phyloP scores from a whole-genome alignment of 1,140 invertebrate species.

The Atta cephalotes region DNA sequence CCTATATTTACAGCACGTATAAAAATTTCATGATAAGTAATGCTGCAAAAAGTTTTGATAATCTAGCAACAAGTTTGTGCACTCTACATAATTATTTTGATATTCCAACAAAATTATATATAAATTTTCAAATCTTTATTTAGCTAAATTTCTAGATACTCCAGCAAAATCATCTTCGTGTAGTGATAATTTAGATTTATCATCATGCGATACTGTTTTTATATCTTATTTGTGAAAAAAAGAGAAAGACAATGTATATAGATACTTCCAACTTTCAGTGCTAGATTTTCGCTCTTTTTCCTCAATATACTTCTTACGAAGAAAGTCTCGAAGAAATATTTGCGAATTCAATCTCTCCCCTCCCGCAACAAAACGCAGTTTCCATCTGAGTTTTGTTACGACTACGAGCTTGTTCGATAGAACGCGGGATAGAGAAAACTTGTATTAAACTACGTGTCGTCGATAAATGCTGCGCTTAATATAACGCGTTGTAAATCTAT shows the following conservation, averaged over 20 bases:
- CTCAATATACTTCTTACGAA: slow-evolving; percentile 16
- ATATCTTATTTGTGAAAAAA: slow-evolving; percentile 9
- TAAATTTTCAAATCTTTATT: no score
- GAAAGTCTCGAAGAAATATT: slow-evolving; percentile 70
- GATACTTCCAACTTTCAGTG: slow-evolving; percentile 40
- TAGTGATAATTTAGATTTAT: neutral
- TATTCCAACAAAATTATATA: no score
- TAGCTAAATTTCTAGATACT: no score
- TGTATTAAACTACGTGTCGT: slow-evolving; percentile 53
- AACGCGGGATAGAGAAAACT: slow-evolving; percentile 42
- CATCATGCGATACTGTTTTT: neutral
- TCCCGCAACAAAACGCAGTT: slow-evolving; percentile 41
- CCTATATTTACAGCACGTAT: no score
- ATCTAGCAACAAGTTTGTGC: no score
- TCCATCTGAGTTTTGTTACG: slow-evolving; percentile 41
- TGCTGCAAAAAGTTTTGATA: no score
- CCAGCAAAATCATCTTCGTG: no score
- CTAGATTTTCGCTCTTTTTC: slow-evolving; percentile 39
- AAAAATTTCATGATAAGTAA: no score
- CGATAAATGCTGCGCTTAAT: slow-evolving; percentile 66
- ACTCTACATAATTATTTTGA: no score
- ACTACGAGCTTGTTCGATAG: slow-evolving; percentile 33
- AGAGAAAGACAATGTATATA: slow-evolving; percentile 6
- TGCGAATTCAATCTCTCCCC: slow-evolving; percentile 70
- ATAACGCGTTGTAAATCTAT: slow-evolving; percentile 41